Conservation (phyloP, 1,140 invertebrate species). For the Eufriesea mexicana region DNA sequence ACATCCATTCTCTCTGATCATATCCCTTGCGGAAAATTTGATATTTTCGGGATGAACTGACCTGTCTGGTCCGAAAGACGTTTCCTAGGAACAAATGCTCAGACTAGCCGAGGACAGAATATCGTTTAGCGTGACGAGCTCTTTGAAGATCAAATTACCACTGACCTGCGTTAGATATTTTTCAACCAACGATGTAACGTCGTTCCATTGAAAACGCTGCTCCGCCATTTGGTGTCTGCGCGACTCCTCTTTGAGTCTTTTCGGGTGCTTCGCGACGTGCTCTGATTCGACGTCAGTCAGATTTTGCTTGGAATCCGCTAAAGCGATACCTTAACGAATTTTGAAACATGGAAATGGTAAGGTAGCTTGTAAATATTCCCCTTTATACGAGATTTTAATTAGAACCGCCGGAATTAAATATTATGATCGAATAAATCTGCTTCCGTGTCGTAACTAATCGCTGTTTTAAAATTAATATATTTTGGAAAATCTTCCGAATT, state of each 20-base stretch:
- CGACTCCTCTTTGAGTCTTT: background rate
- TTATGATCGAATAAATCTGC: too few species aligned
- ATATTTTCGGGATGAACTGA: constrained; percentile 12
- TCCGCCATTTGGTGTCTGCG: background rate
- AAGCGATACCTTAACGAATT: too few species aligned
- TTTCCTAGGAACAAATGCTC: background rate
- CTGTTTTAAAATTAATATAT: too few species aligned
- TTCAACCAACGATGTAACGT: background rate
- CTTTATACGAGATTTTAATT: too few species aligned
- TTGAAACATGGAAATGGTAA: too few species aligned
- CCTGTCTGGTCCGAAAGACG: background rate
- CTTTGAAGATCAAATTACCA: background rate
- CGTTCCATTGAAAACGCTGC: background rate
- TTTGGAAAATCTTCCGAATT: too few species aligned
- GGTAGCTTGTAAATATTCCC: too few species aligned
- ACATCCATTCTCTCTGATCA: background rate
- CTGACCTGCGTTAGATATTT: background rate
- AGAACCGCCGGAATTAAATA: too few species aligned
- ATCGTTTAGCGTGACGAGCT: background rate
- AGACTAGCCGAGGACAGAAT: background rate
- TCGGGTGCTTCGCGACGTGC: background rate
- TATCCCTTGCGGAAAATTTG: background rate
- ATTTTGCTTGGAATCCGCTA: too few species aligned
- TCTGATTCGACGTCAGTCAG: background rate
- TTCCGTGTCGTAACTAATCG: too few species aligned